Conservation (phyloP, 2,888 invertebrate species). For the Eremobia ochroleuca region DNA sequence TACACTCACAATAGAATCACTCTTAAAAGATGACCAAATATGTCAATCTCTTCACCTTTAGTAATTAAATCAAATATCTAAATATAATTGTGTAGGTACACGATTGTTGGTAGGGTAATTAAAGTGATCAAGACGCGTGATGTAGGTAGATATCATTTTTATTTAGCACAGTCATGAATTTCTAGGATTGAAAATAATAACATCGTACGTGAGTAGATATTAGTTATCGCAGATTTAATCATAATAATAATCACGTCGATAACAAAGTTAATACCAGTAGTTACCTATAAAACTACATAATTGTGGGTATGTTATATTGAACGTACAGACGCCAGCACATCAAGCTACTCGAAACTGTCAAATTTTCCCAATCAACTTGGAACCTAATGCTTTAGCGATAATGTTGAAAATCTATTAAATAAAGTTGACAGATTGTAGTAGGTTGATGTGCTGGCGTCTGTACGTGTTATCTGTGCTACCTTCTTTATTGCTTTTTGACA, state of each 20-base stretch:
- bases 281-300: neutral
- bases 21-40: neutral
- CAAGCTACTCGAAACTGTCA: no score
- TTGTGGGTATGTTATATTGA: neutral
- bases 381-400: no score
- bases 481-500: neutral
- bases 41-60: neutral
- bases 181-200: conserved; percentile 9
- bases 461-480: no score
- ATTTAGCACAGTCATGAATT: neutral
- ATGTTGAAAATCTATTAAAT: no score
- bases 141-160: neutral
- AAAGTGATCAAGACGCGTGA: conserved; percentile 2
- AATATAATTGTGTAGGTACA: no score
- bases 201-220: conserved; percentile 1
- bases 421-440: no score
- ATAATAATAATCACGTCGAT: conserved; percentile 4
- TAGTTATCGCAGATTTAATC: conserved; percentile 6
- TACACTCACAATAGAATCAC: neutral
- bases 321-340: no score
- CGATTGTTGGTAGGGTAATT: neutral
- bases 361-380: no score
- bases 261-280: conserved; percentile 6
- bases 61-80: neutral
- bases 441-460: no score